Evolutionary conservation across 2,797 vertebrate species (phyloP), one percentile per base, ranked within the genome.

Genomic region (Enteromius argenteus): DNA sequence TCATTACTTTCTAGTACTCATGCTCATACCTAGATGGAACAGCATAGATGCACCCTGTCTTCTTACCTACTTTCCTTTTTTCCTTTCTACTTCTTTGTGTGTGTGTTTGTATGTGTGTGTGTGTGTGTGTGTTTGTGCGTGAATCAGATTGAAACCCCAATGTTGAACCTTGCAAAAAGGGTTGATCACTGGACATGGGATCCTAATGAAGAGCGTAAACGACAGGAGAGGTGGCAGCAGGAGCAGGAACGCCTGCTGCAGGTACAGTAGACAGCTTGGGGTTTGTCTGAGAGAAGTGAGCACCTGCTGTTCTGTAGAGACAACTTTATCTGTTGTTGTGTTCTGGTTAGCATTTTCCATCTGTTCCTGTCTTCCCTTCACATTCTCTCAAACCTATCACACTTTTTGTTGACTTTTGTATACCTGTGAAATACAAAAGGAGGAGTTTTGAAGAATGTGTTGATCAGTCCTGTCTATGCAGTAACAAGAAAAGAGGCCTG

Each of bases 101-200:
- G 9, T 75, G 35, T 86, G 3, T 15, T 4, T 49, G 46, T 49
- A 0, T 49, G 4, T 53, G 53, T 53, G 6, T 9, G 19, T n/a
- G 19, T n/a, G 7, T 21, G 56, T 6, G 14, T 8, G 14, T 46
- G 37, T 80, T 37, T 92, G 91, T 91, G 91, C 86, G 14, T 82
- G 66, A 80, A 67, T 89, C 84, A 93, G 92, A 92, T 91, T 92
- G 95, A 97, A 94, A 97, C 90, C 89, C 90, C 94, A 90, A 94
- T 95, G 77, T 93, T 97, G 94, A 96, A 92, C 92, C 96, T 96
- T 93, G 37, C 84, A 93, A 96, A 97, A 95, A 96, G 95, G 93
- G 96, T 97, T 92, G 96, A 97, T 93, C 96, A 97, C 95, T 98
- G 98, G 97, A 95, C 97, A 10, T 99, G 98, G 98, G 97, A 99